Percentiles rank a stretch among this genome's conserved stretches.
These are phyloP conservation scores for Gallinago paraguaiae DNA, from an alignment of 2,113 vertebrate species.

Conservation along the genomic window DNA sequence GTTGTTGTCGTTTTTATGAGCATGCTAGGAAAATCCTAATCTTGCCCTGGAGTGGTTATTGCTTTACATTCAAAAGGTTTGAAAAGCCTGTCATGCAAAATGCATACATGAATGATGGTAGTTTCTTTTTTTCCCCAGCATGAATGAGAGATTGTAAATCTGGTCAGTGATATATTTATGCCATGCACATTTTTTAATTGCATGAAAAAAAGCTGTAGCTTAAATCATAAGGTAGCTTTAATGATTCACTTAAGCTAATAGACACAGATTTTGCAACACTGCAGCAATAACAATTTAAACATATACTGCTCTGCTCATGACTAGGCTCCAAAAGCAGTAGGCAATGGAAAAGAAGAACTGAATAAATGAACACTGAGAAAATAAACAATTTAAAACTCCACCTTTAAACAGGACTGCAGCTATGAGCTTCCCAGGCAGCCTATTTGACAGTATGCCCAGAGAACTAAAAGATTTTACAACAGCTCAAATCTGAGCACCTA, in stretches of 20 bases:
- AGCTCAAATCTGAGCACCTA: not conserved
- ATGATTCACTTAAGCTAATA: slow-evolving; percentile 32
- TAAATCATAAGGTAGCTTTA: slow-evolving; percentile 23
- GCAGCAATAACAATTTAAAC: slow-evolving; percentile 37
- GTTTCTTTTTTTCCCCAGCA: not conserved
- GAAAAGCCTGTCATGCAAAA: slow-evolving; percentile 39
- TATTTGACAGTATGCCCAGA: not conserved
- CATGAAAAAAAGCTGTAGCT: slow-evolving; percentile 17
- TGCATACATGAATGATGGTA: slow-evolving; percentile 19
- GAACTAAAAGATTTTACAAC: not conserved
- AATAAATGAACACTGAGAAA: slow-evolving; percentile 24
- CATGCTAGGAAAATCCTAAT: slow-evolving; percentile 21
- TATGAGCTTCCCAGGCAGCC: not conserved
- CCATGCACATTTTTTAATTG: slow-evolving; percentile 52
- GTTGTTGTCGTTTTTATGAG: slow-evolving; percentile 12
- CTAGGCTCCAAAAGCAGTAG: not conserved
- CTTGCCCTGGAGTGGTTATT: slow-evolving; percentile 48
- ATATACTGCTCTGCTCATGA: slow-evolving; percentile 30
- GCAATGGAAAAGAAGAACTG: not conserved
- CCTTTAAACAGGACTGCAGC: not conserved
- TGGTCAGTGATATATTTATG: slow-evolving; percentile 27
- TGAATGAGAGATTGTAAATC: not conserved
- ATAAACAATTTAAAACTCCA: not conserved
- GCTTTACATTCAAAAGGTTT: slow-evolving; percentile 47
- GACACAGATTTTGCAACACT: not conserved